Base-by-base conservation (phyloP, 1,140 invertebrate species). In the Whitmania pigra region DNA sequence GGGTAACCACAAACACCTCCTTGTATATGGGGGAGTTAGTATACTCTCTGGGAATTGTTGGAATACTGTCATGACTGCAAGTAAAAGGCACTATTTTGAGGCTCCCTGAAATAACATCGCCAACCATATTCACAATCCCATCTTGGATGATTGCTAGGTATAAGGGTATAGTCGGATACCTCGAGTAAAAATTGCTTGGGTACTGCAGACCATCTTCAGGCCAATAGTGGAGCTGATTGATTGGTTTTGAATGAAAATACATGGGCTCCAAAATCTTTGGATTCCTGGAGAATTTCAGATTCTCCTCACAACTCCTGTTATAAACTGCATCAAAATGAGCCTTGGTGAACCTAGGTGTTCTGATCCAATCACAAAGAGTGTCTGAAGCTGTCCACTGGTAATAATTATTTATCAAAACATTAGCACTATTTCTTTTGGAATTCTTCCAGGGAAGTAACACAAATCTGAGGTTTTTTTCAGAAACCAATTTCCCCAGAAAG, bases 271-370 rank as follows among this genome's bases (percentile, higher is more conserved):
- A 63, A 15, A 53, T 63, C 40, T 20, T 40, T 17, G 69, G 55
- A 27, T 5, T 22, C 20, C 27, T 27, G 27, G 57, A 43, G 17
- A 22, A n/a, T 31, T 18, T 22, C 40, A 54, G 3, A 49, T 74
- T 57, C 13, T 29, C 40, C 11, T 40, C n/a, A 54, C 73, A 74
- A n/a, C 25, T 67, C 29, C 71, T 43, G 49, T 72, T 69, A 55
- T 74, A 74, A 25, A 74, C 73, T 22, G 73, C 73, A 69, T 74
- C 73, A 69, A 69, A 74, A 40, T 69, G 73, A 27, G 69, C 73
- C 53, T 71, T 74, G 7, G 73, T 74, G 71, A 72, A 72, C 20
- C 63, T 69, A 17, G 36, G 55, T n/a, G 63, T 71, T 57, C 36
- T 40, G 57, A 74, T 74, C 73, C 73, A 74, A 57, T 36, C 17